Evolutionary conservation across 2,888 invertebrate genomes (phyloP).

Genomic region (Rotaria magnacalcarata): DNA sequence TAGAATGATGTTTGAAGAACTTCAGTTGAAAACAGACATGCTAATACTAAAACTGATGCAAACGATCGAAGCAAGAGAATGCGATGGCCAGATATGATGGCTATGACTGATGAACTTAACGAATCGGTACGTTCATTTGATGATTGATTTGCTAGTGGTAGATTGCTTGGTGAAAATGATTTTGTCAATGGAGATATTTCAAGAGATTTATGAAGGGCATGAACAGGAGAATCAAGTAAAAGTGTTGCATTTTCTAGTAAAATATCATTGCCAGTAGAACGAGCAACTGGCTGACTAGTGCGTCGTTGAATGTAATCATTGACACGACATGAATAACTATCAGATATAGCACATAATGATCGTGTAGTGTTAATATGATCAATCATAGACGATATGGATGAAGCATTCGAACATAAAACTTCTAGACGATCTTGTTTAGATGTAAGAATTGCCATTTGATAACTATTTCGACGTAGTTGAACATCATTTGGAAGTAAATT

Average conservation of each 20-base stretch:
- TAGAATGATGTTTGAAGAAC: background rate
- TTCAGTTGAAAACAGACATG: background rate
- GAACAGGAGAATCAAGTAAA: background rate
- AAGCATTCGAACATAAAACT: too few relatives aligned
- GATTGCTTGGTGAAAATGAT: background rate
- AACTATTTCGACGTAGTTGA: background rate
- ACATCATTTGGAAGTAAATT: too few relatives aligned
- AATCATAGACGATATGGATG: too few relatives aligned
- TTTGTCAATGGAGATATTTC: background rate
- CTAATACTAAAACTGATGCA: background rate
- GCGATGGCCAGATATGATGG: background rate
- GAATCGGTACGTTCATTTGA: background rate
- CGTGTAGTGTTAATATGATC: too few relatives aligned
- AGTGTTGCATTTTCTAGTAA: background rate
- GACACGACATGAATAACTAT: background rate
- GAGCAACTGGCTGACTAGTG: background rate
- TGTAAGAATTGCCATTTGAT: background rate
- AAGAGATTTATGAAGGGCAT: background rate
- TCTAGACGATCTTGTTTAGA: background rate
- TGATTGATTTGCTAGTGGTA: background rate
- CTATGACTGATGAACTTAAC: background rate
- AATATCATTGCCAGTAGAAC: background rate
- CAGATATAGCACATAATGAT: too few relatives aligned
- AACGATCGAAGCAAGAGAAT: background rate
- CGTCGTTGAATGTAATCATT: background rate